Percentiles rank a stretch among this genome's conserved stretches.
Evolutionary conservation across 35 echinoderm and acorn worm species (phyloP).

Genomic region (Eucidaris tribuloides): DNA sequence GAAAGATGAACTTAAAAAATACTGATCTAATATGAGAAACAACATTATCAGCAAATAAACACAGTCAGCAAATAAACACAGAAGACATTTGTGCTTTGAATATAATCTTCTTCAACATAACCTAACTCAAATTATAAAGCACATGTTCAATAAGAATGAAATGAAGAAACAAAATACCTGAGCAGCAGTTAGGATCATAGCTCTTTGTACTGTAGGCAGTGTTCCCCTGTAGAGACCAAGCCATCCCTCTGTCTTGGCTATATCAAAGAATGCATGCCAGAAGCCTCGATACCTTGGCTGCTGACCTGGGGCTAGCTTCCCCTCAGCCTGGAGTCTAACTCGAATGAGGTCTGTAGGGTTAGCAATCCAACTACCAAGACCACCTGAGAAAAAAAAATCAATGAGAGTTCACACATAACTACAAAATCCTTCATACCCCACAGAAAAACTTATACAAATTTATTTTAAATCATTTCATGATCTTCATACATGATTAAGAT

Average conservation of each 20-base stretch:
- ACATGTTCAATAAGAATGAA: no score
- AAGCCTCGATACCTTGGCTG: slow-evolving; percentile 57
- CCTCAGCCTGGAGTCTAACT: slow-evolving; percentile 86
- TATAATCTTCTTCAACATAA: no score
- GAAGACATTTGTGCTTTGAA: no score
- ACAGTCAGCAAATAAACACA: no score
- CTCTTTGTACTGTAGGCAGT: slow-evolving; percentile 91
- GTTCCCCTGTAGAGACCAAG: slow-evolving; percentile 87
- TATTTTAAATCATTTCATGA: not conserved
- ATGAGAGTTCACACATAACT: not conserved
- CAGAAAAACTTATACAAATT: not conserved
- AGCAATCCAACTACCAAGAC: slow-evolving; percentile 76
- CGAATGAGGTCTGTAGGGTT: slow-evolving; percentile 88
- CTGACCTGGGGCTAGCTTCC: slow-evolving; percentile 38
- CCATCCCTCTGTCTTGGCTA: slow-evolving; percentile 67
- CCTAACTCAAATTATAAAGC: no score
- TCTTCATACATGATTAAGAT: not conserved
- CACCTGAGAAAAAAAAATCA: slow-evolving; percentile 61
- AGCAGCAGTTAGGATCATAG: slow-evolving; percentile 83
- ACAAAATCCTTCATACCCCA: not conserved
- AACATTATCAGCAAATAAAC: no score
- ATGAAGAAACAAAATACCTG: no score
- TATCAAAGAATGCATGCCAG: slow-evolving; percentile 74
- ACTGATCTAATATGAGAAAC: no score
- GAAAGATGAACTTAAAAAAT: no score